Base-by-base conservation (phyloP, 2,888 invertebrate genomes). In the Bellardia pandia region DNA sequence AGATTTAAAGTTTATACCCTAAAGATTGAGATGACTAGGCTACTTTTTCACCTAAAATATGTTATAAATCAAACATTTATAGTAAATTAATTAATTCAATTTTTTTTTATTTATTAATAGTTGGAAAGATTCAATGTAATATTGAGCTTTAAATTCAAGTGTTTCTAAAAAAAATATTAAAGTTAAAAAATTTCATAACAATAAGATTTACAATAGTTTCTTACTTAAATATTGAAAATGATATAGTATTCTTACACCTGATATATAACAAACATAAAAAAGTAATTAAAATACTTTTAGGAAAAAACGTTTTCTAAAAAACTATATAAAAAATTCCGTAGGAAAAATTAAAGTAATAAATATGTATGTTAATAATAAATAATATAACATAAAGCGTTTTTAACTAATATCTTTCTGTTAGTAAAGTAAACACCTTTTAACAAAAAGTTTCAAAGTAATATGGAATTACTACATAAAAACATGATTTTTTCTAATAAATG, bases 321-420 rank as follows among this genome's bases (percentile, higher is more conserved):
- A 8, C 9, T 3, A n/a, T 8, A 56, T 56, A 56, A 58, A 11
- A 58, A 13, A 58, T 62, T 81, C 66, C 81, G 66, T 58, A 75
- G 81, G 74, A 81, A 80, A 72, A 45, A 56, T 40, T 68, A 14
- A 62, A 33, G 53, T 64, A 60, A 79, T 71, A 66, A 76, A 66
- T 56, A 58, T 68, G 23, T 58, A 30, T 37, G 4, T 14, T 53
- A 16, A 40, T 51, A 40, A 56, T 58, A 56, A 11, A 66, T 42
- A 16, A 66, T 60, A 8, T 66, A 66, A 42, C 23, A 66, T 66
- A 23, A 37, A 37, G 37, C 37, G 33, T 33, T 33, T 8, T 53
- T 8, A 11, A 16, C 53, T 53, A 23, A 23, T 23, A 23, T 23
- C 23, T 23, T 23, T 23, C 23, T 4, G 11, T 51, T 42, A 42